Percentiles rank a stretch among this genome's conserved stretches.
phyloP scores from a whole-genome alignment of 2,113 vertebrate species.

The Charadrius vociferus region DNA sequence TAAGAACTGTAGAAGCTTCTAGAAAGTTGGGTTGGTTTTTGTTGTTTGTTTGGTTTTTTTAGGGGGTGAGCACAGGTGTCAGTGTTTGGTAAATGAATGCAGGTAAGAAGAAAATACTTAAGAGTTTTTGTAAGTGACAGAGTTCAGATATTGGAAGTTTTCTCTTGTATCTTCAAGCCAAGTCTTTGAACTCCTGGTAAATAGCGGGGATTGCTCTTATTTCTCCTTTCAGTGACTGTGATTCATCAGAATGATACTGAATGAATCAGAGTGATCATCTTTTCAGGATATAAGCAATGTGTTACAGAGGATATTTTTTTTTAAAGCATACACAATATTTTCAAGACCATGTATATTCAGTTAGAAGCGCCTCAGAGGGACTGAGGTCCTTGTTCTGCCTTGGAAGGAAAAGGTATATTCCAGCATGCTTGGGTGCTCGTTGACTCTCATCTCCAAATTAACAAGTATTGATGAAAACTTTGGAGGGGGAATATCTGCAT shows the following conservation, averaged over 20 bases:
- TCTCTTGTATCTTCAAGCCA: neutral
- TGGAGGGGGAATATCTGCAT: neutral
- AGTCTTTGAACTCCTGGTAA: neutral
- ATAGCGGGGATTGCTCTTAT: neutral
- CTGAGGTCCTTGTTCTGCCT: neutral
- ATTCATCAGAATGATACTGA: neutral
- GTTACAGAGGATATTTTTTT: neutral
- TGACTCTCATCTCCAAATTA: neutral
- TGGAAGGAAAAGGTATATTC: neutral
- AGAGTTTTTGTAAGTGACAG: neutral
- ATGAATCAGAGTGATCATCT: neutral
- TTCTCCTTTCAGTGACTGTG: neutral
- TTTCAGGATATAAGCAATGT: neutral
- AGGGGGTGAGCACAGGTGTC: neutral
- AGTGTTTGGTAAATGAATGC: neutral
- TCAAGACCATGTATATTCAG: rapidly evolving
- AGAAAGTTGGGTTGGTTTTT: neutral
- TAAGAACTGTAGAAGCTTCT: neutral
- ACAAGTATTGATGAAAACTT: neutral
- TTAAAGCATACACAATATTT: neutral
- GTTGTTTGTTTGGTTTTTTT: neutral
- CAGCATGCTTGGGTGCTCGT: neutral
- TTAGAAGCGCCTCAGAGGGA: neutral
- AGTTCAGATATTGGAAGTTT: neutral
- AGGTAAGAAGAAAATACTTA: neutral